Conservation (phyloP, 2,113 vertebrate species). For the Psilopsiagon aymara region DNA sequence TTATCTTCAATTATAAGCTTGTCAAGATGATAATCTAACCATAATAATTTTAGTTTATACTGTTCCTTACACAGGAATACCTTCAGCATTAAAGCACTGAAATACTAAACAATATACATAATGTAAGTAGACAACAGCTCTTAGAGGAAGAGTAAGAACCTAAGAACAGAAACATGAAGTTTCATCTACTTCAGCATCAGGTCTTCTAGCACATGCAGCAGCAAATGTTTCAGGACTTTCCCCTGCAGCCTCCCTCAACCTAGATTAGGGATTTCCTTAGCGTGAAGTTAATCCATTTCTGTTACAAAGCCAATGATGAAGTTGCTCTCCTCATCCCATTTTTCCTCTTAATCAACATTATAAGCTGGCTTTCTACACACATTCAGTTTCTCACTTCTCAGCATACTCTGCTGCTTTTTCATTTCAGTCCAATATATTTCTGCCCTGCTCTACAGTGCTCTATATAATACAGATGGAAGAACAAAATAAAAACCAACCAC, state of each 20-base stretch:
- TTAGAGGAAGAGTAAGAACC: neutral
- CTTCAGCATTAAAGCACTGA: neutral
- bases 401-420: neutral
- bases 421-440: neutral
- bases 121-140: neutral
- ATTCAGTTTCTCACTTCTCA: neutral
- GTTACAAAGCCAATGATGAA: neutral
- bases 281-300: neutral
- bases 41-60: neutral
- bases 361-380: neutral
- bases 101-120: neutral
- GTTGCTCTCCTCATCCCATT: neutral
- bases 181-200: neutral
- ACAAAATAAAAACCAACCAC: neutral
- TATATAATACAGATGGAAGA: neutral
- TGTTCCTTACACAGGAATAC: neutral
- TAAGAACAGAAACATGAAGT: neutral
- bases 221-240: neutral
- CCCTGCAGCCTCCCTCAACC: neutral
- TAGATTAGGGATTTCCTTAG: neutral
- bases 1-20: neutral
- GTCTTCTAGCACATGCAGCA: neutral
- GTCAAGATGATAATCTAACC: neutral
- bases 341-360: neutral
- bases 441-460: neutral